Conservation (phyloP, 2,797 vertebrate species). For the Sebastolobus alascanus region DNA sequence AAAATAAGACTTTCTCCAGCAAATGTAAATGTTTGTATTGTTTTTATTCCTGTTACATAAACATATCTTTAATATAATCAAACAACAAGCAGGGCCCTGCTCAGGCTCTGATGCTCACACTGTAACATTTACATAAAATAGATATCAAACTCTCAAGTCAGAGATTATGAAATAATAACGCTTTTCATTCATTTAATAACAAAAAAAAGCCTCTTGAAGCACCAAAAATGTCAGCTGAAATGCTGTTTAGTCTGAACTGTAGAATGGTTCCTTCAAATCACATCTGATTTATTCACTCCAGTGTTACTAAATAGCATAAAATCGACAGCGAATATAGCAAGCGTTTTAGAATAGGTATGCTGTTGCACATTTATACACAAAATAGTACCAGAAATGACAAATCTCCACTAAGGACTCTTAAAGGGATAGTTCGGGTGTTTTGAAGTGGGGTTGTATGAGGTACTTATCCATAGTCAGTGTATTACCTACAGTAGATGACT, state of each 20-base stretch:
- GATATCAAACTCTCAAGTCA: not conserved
- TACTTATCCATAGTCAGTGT: not conserved
- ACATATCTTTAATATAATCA: not conserved
- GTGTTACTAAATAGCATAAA: not conserved
- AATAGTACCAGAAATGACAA: not conserved
- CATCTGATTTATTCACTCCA: not conserved
- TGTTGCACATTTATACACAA: slow-evolving; percentile 19
- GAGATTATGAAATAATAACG: not conserved
- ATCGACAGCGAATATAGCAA: not conserved
- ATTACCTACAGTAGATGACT: not conserved
- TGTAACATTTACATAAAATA: not conserved
- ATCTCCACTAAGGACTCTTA: not conserved
- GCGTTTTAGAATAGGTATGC: not conserved
- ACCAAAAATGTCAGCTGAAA: slow-evolving; percentile 20
- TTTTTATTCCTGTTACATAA: slow-evolving; percentile 19
- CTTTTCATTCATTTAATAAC: not conserved
- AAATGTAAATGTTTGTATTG: slow-evolving; percentile 15
- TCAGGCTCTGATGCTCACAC: not conserved
- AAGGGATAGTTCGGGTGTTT: not conserved
- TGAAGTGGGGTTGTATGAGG: not conserved
- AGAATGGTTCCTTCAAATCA: not conserved
- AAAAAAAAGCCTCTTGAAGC: slow-evolving; percentile 19
- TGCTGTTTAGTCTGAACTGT: not conserved
- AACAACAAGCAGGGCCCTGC: not conserved
- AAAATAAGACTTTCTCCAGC: slow-evolving; percentile 6